Conservation (phyloP, 2,113 vertebrate genomes). For the Toxotes jaculatrix region DNA sequence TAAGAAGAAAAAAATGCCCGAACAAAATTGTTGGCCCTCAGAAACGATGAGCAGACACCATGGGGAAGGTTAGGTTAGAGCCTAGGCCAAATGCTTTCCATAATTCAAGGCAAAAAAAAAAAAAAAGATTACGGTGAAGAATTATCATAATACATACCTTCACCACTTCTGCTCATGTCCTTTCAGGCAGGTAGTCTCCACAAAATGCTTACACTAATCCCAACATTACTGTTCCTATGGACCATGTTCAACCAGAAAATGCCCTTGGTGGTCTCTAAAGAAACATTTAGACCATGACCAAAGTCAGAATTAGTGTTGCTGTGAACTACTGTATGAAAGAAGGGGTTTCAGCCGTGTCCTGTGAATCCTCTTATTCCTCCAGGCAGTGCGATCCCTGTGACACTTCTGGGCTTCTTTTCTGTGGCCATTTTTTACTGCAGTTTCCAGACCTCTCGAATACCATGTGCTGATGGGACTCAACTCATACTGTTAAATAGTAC, state of each 20-base stretch:
- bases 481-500: background rate
- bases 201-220: conserved; percentile 49
- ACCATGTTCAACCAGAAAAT: conserved; percentile 25
- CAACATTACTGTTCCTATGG: conserved; percentile 3
- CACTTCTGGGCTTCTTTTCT: background rate
- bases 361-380: conserved; percentile 22
- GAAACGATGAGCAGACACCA: conserved; percentile 35
- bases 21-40: conserved; percentile 43
- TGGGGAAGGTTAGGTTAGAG: conserved; percentile 23
- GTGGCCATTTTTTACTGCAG: background rate
- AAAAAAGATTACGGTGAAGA: conserved; percentile 29
- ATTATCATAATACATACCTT: conserved; percentile 50
- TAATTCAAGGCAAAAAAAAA: conserved; percentile 39
- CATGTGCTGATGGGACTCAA: background rate
- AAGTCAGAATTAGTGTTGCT: conserved; percentile 13
- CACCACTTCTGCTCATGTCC: conserved; percentile 18
- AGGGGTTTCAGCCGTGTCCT: background rate
- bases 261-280: conserved; percentile 21
- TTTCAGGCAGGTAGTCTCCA: conserved; percentile 31
- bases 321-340: conserved; percentile 32
- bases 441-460: background rate
- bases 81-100: conserved; percentile 44
- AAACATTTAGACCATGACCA: conserved; percentile 34
- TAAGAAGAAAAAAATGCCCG: conserved; percentile 6
- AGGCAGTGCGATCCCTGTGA: background rate